Base-by-base conservation (phyloP, 2,113 vertebrate species). In the Bufo gargarizans region DNA sequence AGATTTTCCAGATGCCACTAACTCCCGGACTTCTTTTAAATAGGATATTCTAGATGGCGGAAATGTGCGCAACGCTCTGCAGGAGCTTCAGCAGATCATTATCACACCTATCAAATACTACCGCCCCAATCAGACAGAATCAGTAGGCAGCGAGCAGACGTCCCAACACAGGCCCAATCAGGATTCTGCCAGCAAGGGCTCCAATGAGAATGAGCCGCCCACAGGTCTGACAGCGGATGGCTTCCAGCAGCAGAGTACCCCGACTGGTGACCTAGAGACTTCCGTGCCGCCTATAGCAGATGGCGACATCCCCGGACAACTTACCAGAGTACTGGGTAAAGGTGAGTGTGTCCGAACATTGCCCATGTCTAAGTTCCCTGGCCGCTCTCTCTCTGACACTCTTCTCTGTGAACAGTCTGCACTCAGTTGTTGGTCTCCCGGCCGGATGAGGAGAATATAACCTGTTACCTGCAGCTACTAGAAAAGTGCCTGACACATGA, bases 321-420 rank as follows among this genome's bases (percentile, higher is more conserved):
- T 98, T 94, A 98, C 97, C 58, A 95, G 97, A 7, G 97, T 98
- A 91, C 97, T 98, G 96, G 97, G 97, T 79, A 98, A 98, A 97
- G 97, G 97, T 98, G 90, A 91, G 93, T 22, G 58, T 17, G 17
- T 33, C 50, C 56, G 13, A 19, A 19, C 63, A 11, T 47, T 43
- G n/a, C 16, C 1, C 16, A 17, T 33, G 33, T 72, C 11, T 45
- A 61, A 3, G 11, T 16, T 3, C 55, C 13, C 11, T 17, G n/a
- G 4, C 11, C 13, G 12, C 67, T 19, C 14, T 13, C 17, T 43
- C 1, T 50, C 19, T n/a, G 14, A 65, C 59, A 19, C 45, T 65
- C 84, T 74, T 88, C 50, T 87, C 4, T 78, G 77, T 67, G 89
- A 82, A 13, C 91, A 98, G 97, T 98, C 56, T 98, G 97, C 91